Percentiles rank a stretch among this genome's conserved stretches.
Evolutionary conservation across 2,797 vertebrate genomes (phyloP).

Genomic region (Onychomys leucogaster): DNA sequence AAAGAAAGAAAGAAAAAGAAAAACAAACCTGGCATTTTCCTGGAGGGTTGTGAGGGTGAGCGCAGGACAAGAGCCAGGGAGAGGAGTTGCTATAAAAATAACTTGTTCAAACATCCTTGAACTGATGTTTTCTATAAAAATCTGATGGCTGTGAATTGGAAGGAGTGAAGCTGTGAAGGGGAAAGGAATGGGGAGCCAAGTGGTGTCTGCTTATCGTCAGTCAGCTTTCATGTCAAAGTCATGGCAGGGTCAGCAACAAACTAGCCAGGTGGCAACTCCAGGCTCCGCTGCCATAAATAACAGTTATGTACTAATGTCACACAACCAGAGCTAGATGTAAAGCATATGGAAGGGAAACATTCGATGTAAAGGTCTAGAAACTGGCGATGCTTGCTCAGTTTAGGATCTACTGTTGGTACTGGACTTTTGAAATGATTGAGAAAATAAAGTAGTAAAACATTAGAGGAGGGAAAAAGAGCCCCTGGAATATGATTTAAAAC

Average conservation of each 20-base stretch:
- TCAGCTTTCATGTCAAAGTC: constrained; percentile 83
- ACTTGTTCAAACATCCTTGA: constrained; percentile 71
- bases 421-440: constrained; percentile 12
- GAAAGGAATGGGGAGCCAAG: constrained; percentile 66
- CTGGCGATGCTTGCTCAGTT: constrained; percentile 39
- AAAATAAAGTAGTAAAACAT: constrained; percentile 39
- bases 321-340: constrained; percentile 79
- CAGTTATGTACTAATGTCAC: constrained; percentile 83
- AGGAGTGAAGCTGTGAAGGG: constrained; percentile 67
- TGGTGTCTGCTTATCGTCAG: constrained; percentile 81
- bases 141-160: constrained; percentile 75
- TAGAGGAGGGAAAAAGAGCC: neutral
- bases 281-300: constrained; percentile 84
- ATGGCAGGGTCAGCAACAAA: constrained; percentile 82
- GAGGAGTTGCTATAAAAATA: constrained; percentile 76
- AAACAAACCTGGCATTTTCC: constrained; percentile 74
- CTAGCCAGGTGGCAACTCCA: constrained; percentile 84
- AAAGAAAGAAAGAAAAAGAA: constrained; percentile 58
- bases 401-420: constrained; percentile 3
- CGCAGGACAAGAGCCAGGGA: constrained; percentile 67
- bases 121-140: constrained; percentile 83
- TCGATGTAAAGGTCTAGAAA: constrained; percentile 74
- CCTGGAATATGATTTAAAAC: too few species aligned
- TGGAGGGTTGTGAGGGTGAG: constrained; percentile 56
- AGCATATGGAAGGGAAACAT: constrained; percentile 80